phyloP scores from a whole-genome alignment of 2,113 vertebrate genomes.

The Cyprinodon brontotheroides region DNA sequence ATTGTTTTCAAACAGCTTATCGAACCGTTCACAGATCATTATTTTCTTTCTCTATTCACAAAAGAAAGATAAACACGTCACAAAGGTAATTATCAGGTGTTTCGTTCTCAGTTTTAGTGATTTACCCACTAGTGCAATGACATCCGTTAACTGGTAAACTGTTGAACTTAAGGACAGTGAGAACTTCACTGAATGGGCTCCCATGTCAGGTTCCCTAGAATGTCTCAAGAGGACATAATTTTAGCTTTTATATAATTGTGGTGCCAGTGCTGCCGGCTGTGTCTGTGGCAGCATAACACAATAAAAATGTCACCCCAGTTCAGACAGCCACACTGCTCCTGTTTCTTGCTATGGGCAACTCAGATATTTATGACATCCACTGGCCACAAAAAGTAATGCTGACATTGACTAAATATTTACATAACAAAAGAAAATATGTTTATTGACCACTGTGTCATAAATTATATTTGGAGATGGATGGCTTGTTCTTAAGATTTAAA shows the following conservation, averaged over 20 bases:
- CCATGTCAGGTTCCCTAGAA: conserved; percentile 34
- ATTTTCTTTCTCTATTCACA: neutral
- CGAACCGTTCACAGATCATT: conserved; percentile 1
- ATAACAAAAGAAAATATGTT: neutral
- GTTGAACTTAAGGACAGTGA: conserved; percentile 16
- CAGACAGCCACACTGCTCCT: conserved; percentile 26
- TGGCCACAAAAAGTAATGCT: neutral
- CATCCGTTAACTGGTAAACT: conserved; percentile 22
- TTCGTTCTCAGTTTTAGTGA: neutral
- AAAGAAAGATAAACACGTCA: neutral
- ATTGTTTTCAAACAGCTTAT: neutral
- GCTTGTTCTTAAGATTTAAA: neutral
- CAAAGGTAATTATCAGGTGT: neutral
- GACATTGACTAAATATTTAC: neutral
- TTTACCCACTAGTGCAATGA: conserved; percentile 2
- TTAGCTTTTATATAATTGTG: conserved; percentile 39
- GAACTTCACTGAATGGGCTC: conserved; percentile 5
- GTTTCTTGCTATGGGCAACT: conserved; percentile 26
- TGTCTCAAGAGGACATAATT: conserved; percentile 39
- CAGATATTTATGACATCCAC: conserved; percentile 30
- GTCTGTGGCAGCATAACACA: conserved; percentile 24
- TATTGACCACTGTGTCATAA: neutral
- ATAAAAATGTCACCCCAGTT: conserved; percentile 50
- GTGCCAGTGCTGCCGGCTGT: conserved; percentile 35
- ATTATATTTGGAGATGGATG: neutral